Evolutionary conservation across 2,113 vertebrate species (phyloP), one percentile per base, ranked within the genome.

Genomic region (Microcebus griseorufus): DNA sequence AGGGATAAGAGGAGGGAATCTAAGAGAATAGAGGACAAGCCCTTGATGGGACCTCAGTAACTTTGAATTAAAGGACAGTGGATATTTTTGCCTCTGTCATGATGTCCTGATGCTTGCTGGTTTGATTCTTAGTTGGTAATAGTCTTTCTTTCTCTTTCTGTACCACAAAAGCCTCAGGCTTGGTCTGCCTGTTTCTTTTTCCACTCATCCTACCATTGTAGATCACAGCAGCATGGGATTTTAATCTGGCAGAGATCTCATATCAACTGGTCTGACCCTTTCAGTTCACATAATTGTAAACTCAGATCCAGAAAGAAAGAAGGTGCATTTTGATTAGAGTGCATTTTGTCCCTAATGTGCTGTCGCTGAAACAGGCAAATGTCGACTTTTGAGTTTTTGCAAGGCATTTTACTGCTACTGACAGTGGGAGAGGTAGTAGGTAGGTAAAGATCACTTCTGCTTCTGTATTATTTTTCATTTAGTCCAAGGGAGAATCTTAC

Each of bases 141-240:
- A 48, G 91, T 95, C 39, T 76, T 75, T 60, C 34, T 73, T 89
- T 90, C 18, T 92, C 67, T 90, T 86, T 37, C 45, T 97, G 73
- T 75, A 65, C 18, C 62, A 70, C 20, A 39, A 37, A 94, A 95
- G 23, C 23, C 67, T 84, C 64, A 22, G 48, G 7, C 9, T 76
- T 90, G 5, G 12, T 55, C 69, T 75, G 0, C 29, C 39, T 94
- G 2, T 82, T 91, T 65, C 20, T 53, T 83, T 95, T 39, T 37
- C 53, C 32, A 62, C 34, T 51, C 3, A 58, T 11, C 25, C 10
- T 86, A 0, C 20, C 53, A 6, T 39, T 87, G 37, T 27, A 79
- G 67, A 42, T 79, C 20, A 25, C 4, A 76, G 3, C 9, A 45
- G 11, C 55, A 22, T 37, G 72, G 34, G 67, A 73, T 75, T 93